These are phyloP conservation scores for Drosophila atripex DNA, from an alignment of 2,888 invertebrate genomes.

Conservation along the genomic window DNA sequence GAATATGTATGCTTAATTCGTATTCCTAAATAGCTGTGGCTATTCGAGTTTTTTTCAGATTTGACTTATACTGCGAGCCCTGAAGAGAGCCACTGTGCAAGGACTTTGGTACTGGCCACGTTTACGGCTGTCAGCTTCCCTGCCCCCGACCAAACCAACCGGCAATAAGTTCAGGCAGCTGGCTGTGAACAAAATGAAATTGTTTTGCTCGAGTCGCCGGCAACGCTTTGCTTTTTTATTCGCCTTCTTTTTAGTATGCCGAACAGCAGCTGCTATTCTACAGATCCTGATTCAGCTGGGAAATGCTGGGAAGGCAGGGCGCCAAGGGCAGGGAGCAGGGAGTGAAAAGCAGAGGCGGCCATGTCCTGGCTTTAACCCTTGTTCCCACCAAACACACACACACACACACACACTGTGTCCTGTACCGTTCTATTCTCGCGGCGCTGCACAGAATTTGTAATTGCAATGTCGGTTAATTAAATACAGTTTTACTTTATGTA, in stretches of 20 bases:
- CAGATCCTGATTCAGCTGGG: slow-evolving; percentile 25
- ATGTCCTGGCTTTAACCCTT: slow-evolving; percentile 36
- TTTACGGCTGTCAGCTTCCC: slow-evolving; percentile 33
- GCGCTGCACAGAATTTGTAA: slow-evolving; percentile 81
- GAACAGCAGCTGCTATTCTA: slow-evolving; percentile 57
- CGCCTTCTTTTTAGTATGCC: slow-evolving; percentile 72
- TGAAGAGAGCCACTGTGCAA: slow-evolving; percentile 28
- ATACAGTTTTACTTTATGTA: slow-evolving; percentile 80
- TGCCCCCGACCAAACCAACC: slow-evolving; percentile 13
- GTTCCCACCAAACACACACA: slow-evolving; percentile 5
- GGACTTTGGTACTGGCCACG: slow-evolving; percentile 33
- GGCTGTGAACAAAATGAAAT: slow-evolving; percentile 68
- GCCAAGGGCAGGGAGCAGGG: neutral
- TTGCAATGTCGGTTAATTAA: slow-evolving; percentile 82
- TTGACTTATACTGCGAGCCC: neutral
- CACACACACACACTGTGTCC: neutral
- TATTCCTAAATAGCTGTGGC: neutral
- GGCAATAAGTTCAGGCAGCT: slow-evolving; percentile 42
- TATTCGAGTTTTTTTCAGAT: too few relatives aligned
- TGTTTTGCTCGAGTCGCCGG: slow-evolving; percentile 61
- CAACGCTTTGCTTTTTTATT: slow-evolving; percentile 56
- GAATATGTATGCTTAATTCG: neutral
- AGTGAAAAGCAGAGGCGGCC: neutral
- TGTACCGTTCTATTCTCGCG: slow-evolving; percentile 44
- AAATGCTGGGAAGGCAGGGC: neutral